Percentiles rank a stretch among this genome's conserved stretches.
Conservation (phyloP, 2,888 invertebrate genomes). For the Cabera pusaria region DNA sequence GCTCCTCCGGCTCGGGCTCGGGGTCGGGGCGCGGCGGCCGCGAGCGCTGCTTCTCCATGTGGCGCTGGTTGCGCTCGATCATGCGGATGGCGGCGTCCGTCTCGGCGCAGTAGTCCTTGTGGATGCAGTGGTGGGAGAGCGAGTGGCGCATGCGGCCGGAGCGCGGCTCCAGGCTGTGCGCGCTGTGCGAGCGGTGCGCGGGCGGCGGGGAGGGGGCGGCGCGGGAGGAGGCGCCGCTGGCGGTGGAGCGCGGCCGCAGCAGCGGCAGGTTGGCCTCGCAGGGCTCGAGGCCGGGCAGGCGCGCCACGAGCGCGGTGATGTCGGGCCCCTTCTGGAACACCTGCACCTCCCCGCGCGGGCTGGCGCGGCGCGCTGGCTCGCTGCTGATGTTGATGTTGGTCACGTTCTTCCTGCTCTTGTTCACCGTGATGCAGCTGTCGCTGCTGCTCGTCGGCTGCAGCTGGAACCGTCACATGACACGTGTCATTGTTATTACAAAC, state of each 20-base stretch:
- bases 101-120: constrained; percentile 83
- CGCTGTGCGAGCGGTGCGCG: constrained; percentile 67
- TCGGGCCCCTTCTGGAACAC: constrained; percentile 92
- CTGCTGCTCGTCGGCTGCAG: constrained; percentile 64
- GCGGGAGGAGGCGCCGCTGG: constrained; percentile 83
- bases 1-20: constrained; percentile 60
- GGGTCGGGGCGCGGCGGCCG: constrained; percentile 70
- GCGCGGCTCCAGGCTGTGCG: constrained; percentile 74
- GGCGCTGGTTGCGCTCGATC: constrained; percentile 84
- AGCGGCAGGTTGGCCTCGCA: constrained; percentile 66
- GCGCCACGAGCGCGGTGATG: constrained; percentile 88
- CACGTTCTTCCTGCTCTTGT: constrained; percentile 85
- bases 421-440: constrained; percentile 78
- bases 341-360: constrained; percentile 63
- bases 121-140: constrained; percentile 74
- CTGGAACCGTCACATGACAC: constrained; percentile 41
- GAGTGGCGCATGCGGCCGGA: constrained; percentile 69
- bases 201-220: constrained; percentile 65
- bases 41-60: constrained; percentile 82
- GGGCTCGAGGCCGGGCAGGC: constrained; percentile 83
- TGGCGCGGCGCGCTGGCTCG: constrained; percentile 58
- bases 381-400: constrained; percentile 88
- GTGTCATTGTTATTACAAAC: background rate
- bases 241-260: constrained; percentile 79
- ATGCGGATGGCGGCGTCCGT: constrained; percentile 82